These are phyloP conservation scores for Drosophila repletoides DNA, from an alignment of 1,140 invertebrate genomes.

Conservation along the genomic window DNA sequence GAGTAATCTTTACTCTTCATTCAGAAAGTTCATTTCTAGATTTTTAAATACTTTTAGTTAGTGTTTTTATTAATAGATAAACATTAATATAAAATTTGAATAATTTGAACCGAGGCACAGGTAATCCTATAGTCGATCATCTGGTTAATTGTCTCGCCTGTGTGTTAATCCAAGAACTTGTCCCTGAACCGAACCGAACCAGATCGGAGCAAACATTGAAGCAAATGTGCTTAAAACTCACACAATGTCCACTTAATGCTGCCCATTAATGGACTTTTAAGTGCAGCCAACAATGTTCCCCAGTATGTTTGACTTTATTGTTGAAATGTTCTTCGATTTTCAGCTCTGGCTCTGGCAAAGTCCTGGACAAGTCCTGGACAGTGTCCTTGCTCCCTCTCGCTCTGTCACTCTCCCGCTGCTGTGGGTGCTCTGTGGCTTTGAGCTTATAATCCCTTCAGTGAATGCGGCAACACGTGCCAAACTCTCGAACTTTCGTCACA, in stretches of 20 bases:
- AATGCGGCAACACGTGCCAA: constrained; percentile 67
- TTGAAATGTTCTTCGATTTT: constrained; percentile 61
- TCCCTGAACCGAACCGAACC: constrained; percentile 15
- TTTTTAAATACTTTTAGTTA: no score
- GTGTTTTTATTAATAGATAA: no score
- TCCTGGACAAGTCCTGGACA: neutral
- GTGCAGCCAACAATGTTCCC: constrained; percentile 69
- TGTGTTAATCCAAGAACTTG: constrained; percentile 30
- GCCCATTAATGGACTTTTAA: constrained; percentile 77
- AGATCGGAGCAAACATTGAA: constrained; percentile 50
- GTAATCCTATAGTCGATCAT: neutral
- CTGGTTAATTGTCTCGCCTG: neutral
- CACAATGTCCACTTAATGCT: constrained; percentile 74
- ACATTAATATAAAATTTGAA: neutral
- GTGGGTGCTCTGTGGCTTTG: constrained; percentile 31
- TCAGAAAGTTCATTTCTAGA: no score
- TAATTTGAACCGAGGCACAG: constrained; percentile 3
- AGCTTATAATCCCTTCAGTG: constrained; percentile 63
- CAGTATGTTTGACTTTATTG: constrained; percentile 65
- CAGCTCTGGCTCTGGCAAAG: constrained; percentile 1
- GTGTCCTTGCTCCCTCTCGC: constrained; percentile 13
- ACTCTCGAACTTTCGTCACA: constrained; percentile 33
- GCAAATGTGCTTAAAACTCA: constrained; percentile 66
- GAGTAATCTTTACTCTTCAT: no score
- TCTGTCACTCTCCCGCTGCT: neutral